Conservation (phyloP, 2,113 vertebrate species). For the Gymnogyps californianus region DNA sequence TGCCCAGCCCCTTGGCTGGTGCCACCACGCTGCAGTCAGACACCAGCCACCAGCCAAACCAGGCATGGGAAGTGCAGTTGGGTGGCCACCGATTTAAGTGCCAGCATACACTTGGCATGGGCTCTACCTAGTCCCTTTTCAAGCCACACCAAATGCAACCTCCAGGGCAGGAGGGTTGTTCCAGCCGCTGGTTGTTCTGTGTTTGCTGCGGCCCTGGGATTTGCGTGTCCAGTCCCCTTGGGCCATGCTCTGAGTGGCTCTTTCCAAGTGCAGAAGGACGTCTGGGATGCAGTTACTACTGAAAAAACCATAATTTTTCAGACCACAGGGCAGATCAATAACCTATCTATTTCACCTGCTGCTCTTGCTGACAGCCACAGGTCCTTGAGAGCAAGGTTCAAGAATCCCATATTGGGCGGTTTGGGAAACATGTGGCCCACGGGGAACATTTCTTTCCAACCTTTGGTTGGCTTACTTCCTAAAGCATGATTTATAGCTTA, state of each 20-base stretch:
- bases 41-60: not conserved
- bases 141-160: not conserved
- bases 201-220: not conserved
- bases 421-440: not conserved
- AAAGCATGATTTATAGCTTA: not conserved
- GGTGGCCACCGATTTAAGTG: not conserved
- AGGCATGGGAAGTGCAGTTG: rapidly evolving
- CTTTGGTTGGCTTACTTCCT: not conserved
- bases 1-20: not conserved
- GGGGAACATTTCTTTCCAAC: not conserved
- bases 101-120: not conserved
- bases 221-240: not conserved
- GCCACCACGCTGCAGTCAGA: not conserved
- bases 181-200: not conserved
- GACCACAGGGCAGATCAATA: not conserved
- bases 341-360: not conserved
- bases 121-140: not conserved
- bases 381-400: not conserved
- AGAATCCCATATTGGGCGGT: not conserved
- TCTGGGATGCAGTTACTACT: not conserved
- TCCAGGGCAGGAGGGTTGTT: not conserved
- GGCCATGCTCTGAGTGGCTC: not conserved
- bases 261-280: not conserved
- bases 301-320: not conserved
- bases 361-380: not conserved